Conservation (phyloP, 2,113 vertebrate genomes). For the Mystacornis crossleyi region DNA sequence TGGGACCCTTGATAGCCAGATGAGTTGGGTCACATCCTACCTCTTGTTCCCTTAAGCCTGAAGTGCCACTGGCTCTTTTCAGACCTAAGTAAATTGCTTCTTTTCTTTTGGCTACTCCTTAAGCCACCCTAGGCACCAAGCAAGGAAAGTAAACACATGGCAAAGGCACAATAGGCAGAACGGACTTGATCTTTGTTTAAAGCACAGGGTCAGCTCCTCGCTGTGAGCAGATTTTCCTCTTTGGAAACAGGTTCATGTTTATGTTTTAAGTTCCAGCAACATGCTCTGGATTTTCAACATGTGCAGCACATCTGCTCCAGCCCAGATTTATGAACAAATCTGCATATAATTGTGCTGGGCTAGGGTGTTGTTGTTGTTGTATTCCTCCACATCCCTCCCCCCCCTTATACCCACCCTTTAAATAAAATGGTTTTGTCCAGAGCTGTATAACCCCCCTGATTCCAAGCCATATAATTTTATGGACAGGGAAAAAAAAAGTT, state of each 20-base stretch:
- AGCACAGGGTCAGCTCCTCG: conserved; percentile 71
- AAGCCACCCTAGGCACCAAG: conserved; percentile 45
- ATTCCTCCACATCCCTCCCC: neutral
- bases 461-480: conserved; percentile 85
- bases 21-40: conserved; percentile 35
- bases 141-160: conserved; percentile 52
- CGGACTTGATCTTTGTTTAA: conserved; percentile 74
- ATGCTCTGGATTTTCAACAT: conserved; percentile 73
- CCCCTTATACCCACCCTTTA: conserved; percentile 47
- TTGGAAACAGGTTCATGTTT: conserved; percentile 81
- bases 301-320: conserved; percentile 74
- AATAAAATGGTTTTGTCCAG: conserved; percentile 76
- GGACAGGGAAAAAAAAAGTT: conserved; percentile 66
- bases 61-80: conserved; percentile 14
- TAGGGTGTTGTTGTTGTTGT: conserved; percentile 60
- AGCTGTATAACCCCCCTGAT: conserved; percentile 73
- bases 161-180: conserved; percentile 68
- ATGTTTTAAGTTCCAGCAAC: conserved; percentile 79
- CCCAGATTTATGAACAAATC: conserved; percentile 80
- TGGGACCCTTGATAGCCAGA: conserved; percentile 6
- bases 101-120: conserved; percentile 55
- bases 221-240: conserved; percentile 79
- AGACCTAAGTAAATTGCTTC: conserved; percentile 27
- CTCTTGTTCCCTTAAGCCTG: neutral
- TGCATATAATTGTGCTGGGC: conserved; percentile 79